Evolutionary conservation across 2,113 vertebrate genomes (phyloP), one percentile per base, ranked within the genome.

Genomic region (Ahaetulla prasina): DNA sequence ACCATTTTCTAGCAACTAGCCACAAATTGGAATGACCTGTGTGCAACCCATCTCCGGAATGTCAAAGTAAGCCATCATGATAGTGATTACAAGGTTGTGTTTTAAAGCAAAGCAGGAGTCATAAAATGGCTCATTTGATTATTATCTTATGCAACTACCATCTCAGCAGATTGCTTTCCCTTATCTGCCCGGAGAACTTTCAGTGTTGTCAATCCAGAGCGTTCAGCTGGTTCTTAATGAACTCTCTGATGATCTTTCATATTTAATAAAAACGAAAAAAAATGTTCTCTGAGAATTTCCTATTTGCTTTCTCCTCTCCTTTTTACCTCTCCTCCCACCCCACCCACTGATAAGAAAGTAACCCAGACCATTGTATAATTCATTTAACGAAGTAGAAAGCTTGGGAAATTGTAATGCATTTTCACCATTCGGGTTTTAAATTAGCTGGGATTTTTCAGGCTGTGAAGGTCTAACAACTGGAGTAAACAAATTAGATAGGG

Each of bases 261-360:
- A 89, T 93, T 91, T 89, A 35, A 39, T 91, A 93, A 93, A 16
- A 57, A 55, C 0, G 10, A 57, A 23, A 93, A 50, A 55, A 93
- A 54, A 54, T 0, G 55, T 0, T 8, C 8, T 60, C 18, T 9
- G 39, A 63, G 52, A 91, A 68, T 47, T 60, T 74, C 8, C 0
- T 0, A 0, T 85, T 25, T 60, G 10, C 27, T 12, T 43, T 87
- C 25, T 50, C 45, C n/a, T 63, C 50, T 88, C 35, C 30, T 92
- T 93, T 95, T 89, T 92, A 88, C 7, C 88, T 92, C 86, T 45
- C 45, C n/a, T n/a, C 4, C 43, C 6, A 2, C 1, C 23, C 22
- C 6, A 7, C 22, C 22, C 8, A n/a, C 22, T 25, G 2, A 43
- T 16, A 89, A 94, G 35, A 87, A 53, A 6, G 47, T 3, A 3